Percentiles rank a stretch among this genome's conserved stretches.
phyloP scores from a whole-genome alignment of 1,140 invertebrate species.

The Nymphalis io region DNA sequence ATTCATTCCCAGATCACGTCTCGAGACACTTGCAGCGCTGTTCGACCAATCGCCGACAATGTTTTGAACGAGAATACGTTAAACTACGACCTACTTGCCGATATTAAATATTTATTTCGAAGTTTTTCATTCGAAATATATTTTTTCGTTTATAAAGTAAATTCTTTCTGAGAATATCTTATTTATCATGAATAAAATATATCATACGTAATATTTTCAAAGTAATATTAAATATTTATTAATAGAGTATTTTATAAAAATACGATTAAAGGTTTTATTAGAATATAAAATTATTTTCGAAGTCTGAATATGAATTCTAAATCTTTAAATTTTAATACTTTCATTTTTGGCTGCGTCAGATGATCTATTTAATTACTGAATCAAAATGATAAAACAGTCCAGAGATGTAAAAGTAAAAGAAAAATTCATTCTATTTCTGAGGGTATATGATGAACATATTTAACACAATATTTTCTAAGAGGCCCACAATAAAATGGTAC shows the following conservation, averaged over 20 bases:
- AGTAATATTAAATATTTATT: no score
- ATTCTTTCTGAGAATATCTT: background rate
- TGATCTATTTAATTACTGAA: background rate
- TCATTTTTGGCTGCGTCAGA: no score
- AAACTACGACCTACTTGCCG: constrained; percentile 37
- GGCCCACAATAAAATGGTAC: constrained; percentile 3
- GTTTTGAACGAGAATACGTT: constrained; percentile 67
- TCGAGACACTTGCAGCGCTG: constrained; percentile 61
- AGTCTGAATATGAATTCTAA: no score
- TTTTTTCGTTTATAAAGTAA: background rate
- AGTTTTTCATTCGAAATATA: constrained; percentile 10
- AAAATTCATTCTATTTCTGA: background rate
- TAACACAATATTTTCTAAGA: constrained; percentile 10
- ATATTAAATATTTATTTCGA: constrained; percentile 11
- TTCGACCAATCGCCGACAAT: constrained; percentile 67
- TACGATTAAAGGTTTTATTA: no score
- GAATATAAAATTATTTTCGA: no score
- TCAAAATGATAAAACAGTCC: background rate
- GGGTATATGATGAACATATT: background rate
- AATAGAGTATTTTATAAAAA: no score
- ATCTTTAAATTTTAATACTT: no score
- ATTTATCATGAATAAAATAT: no score
- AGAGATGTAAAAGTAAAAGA: background rate
- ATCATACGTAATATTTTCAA: no score
- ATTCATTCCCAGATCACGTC: constrained; percentile 60